These are phyloP conservation scores for Montipora sp. DNA, from an alignment of 64 coral and sea anemone genomes.

Conservation along the genomic window DNA sequence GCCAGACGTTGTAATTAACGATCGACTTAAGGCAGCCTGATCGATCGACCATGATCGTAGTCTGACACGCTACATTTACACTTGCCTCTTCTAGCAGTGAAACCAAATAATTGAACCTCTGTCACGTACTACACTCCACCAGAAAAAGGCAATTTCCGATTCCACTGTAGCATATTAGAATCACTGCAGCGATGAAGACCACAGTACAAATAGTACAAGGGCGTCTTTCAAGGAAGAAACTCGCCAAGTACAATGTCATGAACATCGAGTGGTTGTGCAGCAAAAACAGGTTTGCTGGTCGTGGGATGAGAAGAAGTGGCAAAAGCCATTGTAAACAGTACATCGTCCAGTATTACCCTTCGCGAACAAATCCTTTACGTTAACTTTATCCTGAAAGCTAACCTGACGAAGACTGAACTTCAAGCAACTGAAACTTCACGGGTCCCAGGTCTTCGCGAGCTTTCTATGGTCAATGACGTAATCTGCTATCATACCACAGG, in stretches of 20 bases:
- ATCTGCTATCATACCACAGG: too few species aligned
- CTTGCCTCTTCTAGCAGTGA: not conserved
- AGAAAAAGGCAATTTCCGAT: conserved; percentile 98
- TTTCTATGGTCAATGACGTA: too few species aligned
- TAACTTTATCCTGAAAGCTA: not conserved
- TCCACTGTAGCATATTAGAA: conserved; percentile 99
- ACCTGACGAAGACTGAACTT: not conserved
- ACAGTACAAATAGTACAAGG: conserved; percentile 99
- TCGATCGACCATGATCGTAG: not conserved
- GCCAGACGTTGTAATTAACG: too few species aligned
- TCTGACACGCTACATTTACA: not conserved
- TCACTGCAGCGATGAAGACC: conserved; percentile 93
- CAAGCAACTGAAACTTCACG: not conserved
- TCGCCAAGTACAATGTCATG: conserved; percentile 98
- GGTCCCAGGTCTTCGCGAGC: too few species aligned
- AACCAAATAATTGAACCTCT: not conserved
- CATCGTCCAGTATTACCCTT: conserved; percentile 64
- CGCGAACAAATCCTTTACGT: not conserved
- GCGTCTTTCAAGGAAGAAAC: conserved; percentile 98
- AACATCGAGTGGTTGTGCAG: conserved; percentile 99
- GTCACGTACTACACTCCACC: conserved; percentile 87
- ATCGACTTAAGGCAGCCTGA: too few species aligned
- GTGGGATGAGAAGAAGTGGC: conserved; percentile 93
- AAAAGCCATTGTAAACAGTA: conserved; percentile 99
- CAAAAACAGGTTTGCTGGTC: conserved; percentile 90